Evolutionary conservation across 1,140 invertebrate species (phyloP), one percentile per base, ranked within the genome.

Genomic region (Solenopsis fugax): DNA sequence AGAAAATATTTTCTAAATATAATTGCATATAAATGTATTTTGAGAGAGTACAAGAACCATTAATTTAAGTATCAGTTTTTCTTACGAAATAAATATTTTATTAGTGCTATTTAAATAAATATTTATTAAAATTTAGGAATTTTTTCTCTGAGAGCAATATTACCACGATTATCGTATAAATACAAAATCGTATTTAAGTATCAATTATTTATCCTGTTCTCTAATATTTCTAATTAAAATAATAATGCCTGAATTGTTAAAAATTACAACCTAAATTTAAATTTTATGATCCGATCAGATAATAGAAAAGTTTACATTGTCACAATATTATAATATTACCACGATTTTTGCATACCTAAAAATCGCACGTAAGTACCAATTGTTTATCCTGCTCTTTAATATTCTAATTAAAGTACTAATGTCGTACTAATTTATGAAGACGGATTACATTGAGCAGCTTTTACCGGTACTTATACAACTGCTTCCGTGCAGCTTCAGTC

Each of bases 401-500:
- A 45, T 34, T 7, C 56, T 50, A 77, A 64, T 45, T 77, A 10
- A n/a, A 29, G 6, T 48, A 65, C 12, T 10, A 48, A 12, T 65
- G 41, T 64, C 37, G 18, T 56, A 73, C 16, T 13, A 60, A 37
- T 75, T 75, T 24, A 56, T 13, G 50, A 48, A 13, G 24, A 48
- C 24, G 12, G 7, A 52, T 50, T 21, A 21, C 12, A 65, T 37
- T 29, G n/a, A 54, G 12, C 10, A 77, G 45, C 13, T 60, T 80
- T 80, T 80, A 37, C 18, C 54, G 18, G 4, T 65, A 34, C 24
- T 64, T n/a, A 18, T 13, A 18, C n/a, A 80, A 34, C 50, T 64
- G 24, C 45, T 41, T 71, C 48, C 67, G 12, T 21, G 52, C 34
- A 16, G 24, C 37, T 29, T 60, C 16, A 12, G 24, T 24, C 69